Percentiles rank a stretch among this genome's conserved stretches.
Evolutionary conservation across 2,113 vertebrate species (phyloP).

Genomic region (Telmatochromis sp.): DNA sequence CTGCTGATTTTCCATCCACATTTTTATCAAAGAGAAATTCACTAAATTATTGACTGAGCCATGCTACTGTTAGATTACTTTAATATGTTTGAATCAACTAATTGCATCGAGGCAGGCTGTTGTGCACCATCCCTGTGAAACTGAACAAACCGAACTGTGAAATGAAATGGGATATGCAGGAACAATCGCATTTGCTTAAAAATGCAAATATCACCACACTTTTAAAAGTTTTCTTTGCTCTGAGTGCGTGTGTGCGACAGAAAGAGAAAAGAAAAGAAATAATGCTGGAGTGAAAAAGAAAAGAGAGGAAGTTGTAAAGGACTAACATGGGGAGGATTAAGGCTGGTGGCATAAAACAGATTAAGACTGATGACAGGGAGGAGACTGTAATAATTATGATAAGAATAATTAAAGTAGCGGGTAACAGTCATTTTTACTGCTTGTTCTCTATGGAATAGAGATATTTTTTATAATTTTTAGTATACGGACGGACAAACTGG

Average conservation of each 20-base stretch:
- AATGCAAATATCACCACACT: not conserved
- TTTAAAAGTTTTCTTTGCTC: not conserved
- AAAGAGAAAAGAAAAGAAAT: not conserved
- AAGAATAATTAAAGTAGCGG: not conserved
- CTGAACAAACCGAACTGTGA: not conserved
- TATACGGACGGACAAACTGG: not conserved
- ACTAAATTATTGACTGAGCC: not conserved
- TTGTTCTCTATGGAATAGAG: not conserved
- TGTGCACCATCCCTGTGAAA: not conserved
- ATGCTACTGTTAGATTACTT: not conserved
- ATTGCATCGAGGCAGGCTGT: not conserved
- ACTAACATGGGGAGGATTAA: not conserved
- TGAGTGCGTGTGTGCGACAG: not conserved
- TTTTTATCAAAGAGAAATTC: not conserved
- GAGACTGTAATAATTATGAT: not conserved
- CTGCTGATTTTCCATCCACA: not conserved
- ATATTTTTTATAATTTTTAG: not conserved
- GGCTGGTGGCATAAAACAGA: not conserved
- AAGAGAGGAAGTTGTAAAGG: not conserved
- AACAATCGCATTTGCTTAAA: not conserved
- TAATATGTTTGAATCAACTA: not conserved
- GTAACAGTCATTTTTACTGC: not conserved
- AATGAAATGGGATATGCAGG: not conserved
- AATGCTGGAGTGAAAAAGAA: not conserved
- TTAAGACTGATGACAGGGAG: not conserved